These are phyloP conservation scores for Myotis planiceps DNA, from an alignment of 2,797 vertebrate genomes.

Conservation along the genomic window DNA sequence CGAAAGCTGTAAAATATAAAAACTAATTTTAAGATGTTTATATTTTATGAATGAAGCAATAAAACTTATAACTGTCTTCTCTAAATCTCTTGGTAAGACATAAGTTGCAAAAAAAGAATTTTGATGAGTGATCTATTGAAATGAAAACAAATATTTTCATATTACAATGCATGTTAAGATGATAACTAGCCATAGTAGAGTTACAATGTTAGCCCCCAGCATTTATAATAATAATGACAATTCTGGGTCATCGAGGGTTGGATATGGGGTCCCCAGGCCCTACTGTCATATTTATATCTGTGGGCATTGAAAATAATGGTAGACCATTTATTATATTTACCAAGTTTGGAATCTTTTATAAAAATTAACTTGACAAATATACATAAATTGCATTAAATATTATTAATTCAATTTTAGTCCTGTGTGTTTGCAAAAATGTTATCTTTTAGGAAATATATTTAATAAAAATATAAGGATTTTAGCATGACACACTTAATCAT, in stretches of 20 bases:
- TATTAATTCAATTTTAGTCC: background rate
- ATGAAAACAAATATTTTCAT: background rate
- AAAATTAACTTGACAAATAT: background rate
- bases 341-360: background rate
- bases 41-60: constrained; percentile 32
- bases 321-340: background rate
- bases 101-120: background rate
- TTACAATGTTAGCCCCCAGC: background rate
- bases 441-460: background rate
- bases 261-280: background rate
- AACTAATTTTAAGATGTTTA: background rate
- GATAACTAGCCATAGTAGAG: background rate
- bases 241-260: background rate
- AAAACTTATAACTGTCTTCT: background rate
- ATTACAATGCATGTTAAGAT: background rate
- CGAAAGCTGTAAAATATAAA: background rate
- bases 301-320: background rate
- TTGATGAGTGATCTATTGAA: background rate
- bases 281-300: background rate
- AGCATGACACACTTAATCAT: background rate
- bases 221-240: background rate
- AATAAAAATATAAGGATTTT: background rate
- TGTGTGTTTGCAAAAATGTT: background rate
- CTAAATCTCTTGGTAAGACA: constrained; percentile 17
- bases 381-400: background rate